Percentiles rank a stretch among this genome's conserved stretches.
Conservation (phyloP, 2,797 vertebrate species). For the Sebastiscus tertius region DNA sequence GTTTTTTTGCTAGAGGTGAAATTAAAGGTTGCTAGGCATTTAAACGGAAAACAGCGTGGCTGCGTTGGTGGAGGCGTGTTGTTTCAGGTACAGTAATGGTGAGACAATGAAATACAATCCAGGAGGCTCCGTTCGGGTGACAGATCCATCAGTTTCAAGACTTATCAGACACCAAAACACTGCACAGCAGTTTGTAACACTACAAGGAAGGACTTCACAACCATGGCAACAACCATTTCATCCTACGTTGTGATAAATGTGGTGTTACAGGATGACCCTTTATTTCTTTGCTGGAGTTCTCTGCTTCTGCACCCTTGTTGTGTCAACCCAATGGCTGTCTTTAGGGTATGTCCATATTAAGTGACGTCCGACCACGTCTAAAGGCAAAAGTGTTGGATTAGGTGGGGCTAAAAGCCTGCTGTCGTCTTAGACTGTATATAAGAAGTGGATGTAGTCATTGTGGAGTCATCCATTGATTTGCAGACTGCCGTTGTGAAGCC, state of each 20-base stretch:
- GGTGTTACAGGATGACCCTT: background rate
- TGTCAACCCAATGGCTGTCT: background rate
- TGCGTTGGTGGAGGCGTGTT: background rate
- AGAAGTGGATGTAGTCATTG: too few species aligned
- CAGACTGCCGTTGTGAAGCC: too few species aligned
- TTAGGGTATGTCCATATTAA: background rate
- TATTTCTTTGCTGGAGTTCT: background rate
- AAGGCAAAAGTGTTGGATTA: background rate
- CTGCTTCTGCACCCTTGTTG: background rate
- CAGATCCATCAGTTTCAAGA: background rate
- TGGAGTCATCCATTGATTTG: too few species aligned
- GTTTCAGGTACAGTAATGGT: background rate
- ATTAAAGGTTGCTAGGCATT: background rate
- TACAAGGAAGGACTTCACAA: background rate
- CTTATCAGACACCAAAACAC: background rate
- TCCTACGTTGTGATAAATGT: background rate
- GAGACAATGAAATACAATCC: slow-evolving; percentile 1
- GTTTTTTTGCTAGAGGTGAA: background rate
- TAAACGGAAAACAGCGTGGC: background rate
- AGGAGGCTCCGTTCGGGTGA: background rate
- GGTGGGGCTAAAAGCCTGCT: background rate
- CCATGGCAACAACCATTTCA: background rate
- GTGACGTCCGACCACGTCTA: background rate
- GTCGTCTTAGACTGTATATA: too few species aligned
- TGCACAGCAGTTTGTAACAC: background rate